phyloP scores from a whole-genome alignment of 2,888 invertebrate species.

The Sepioteuthis lessoniana region DNA sequence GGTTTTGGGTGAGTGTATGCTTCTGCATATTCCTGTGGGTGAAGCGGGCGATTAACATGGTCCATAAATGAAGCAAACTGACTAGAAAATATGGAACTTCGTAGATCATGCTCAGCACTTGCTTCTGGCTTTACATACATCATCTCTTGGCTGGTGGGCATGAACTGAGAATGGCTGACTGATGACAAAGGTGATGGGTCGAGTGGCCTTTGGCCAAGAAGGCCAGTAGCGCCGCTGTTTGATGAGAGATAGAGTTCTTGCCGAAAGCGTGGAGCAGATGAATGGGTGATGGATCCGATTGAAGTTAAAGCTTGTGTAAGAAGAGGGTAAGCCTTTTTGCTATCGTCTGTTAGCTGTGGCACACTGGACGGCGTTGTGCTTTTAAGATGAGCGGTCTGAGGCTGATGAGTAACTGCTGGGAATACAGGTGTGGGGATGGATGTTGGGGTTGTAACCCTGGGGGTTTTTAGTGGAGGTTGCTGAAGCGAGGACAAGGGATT shows the following conservation, averaged over 20 bases:
- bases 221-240: neutral
- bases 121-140: conserved; percentile 36
- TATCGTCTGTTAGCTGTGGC: conserved; percentile 35
- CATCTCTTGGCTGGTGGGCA: conserved; percentile 33
- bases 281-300: conserved; percentile 35
- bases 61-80: conserved; percentile 43
- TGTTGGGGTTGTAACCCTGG: neutral
- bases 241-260: conserved; percentile 46
- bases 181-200: conserved; percentile 23
- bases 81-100: conserved; percentile 45
- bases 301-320: conserved; percentile 46
- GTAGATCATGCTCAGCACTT: neutral
- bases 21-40: conserved; percentile 4
- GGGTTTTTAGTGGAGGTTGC: conserved; percentile 5
- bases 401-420: neutral
- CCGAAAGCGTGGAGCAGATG: conserved; percentile 42
- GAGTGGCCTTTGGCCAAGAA: conserved; percentile 23
- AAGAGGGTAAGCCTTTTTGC: conserved; percentile 44
- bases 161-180: conserved; percentile 36
- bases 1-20: neutral
- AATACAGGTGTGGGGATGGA: neutral
- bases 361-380: conserved; percentile 42
- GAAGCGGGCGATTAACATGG: conserved; percentile 42
- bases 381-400: neutral
- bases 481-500: conserved; percentile 40